phyloP scores from a whole-genome alignment of 2,113 vertebrate species.

The Prionailurus viverrinus region DNA sequence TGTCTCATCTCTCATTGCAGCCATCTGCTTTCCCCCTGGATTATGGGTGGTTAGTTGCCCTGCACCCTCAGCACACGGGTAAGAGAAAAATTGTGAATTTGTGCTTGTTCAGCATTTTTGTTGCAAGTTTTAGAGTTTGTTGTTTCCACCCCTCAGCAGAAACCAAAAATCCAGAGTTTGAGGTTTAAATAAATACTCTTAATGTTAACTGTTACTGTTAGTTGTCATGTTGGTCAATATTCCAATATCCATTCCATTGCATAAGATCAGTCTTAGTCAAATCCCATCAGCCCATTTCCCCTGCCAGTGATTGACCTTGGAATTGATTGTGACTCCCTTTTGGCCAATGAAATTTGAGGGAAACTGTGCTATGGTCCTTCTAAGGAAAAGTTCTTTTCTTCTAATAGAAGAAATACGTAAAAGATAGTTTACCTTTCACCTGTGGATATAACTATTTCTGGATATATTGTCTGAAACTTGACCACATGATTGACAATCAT shows the following conservation, averaged over 20 bases:
- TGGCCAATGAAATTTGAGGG: background rate
- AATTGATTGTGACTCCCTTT: background rate
- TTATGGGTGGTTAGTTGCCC: background rate
- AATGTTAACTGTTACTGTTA: background rate
- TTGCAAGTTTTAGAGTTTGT: background rate
- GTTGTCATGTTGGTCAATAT: background rate
- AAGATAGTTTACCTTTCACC: background rate
- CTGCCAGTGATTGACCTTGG: background rate
- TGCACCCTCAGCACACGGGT: background rate
- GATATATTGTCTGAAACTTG: background rate
- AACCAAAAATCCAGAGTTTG: background rate
- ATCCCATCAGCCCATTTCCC: background rate
- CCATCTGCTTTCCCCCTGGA: background rate
- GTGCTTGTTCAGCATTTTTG: background rate
- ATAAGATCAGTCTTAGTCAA: background rate
- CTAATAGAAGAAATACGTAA: background rate
- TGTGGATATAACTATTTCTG: background rate
- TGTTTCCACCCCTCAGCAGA: background rate
- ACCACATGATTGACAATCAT: background rate
- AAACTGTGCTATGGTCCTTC: background rate
- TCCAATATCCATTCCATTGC: background rate
- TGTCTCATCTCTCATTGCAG: background rate
- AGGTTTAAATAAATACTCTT: background rate
- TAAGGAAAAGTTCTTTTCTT: background rate
- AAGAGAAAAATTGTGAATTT: background rate